Evolutionary conservation across 2,113 vertebrate genomes (phyloP).

Genomic region (Xyrauchen texanus): DNA sequence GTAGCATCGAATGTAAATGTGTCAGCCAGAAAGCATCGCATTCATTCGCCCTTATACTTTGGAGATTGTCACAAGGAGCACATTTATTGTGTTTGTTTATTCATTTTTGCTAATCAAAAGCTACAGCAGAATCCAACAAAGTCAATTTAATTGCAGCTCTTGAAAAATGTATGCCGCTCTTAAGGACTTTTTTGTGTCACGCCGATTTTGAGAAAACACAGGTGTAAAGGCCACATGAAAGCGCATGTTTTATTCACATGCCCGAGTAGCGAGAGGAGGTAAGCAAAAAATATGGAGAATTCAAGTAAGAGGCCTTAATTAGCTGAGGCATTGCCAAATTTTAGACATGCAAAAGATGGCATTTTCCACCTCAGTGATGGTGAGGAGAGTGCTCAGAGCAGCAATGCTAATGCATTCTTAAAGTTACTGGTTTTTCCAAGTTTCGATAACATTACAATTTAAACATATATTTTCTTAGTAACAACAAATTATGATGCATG

Average conservation of each 20-base stretch:
- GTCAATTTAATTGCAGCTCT: conserved; percentile 68
- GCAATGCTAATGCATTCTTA: conserved; percentile 10
- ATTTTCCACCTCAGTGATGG: conserved; percentile 31
- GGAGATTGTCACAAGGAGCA: conserved; percentile 46
- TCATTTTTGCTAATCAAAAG: conserved; percentile 67
- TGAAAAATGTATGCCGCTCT: conserved; percentile 73
- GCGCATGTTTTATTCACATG: conserved; percentile 70
- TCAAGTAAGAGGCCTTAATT: conserved; percentile 45
- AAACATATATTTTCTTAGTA: no score
- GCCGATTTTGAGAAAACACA: conserved; percentile 66
- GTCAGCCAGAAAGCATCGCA: conserved; percentile 36
- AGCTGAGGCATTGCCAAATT: conserved; percentile 42
- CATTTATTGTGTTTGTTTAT: conserved; percentile 52
- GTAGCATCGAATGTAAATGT: conserved; percentile 25
- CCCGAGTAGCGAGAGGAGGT: conserved; percentile 52
- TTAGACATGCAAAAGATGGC: conserved; percentile 25
- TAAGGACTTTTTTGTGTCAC: conserved; percentile 70
- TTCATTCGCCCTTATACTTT: conserved; percentile 35
- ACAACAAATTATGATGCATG: no score
- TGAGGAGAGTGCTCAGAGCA: conserved; percentile 28
- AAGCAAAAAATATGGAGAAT: not conserved
- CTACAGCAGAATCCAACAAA: conserved; percentile 61
- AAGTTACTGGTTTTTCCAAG: conserved; percentile 4
- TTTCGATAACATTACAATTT: no score
- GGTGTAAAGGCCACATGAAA: conserved; percentile 64